Conservation (phyloP, 2,113 vertebrate genomes). For the Melospiza georgiana region DNA sequence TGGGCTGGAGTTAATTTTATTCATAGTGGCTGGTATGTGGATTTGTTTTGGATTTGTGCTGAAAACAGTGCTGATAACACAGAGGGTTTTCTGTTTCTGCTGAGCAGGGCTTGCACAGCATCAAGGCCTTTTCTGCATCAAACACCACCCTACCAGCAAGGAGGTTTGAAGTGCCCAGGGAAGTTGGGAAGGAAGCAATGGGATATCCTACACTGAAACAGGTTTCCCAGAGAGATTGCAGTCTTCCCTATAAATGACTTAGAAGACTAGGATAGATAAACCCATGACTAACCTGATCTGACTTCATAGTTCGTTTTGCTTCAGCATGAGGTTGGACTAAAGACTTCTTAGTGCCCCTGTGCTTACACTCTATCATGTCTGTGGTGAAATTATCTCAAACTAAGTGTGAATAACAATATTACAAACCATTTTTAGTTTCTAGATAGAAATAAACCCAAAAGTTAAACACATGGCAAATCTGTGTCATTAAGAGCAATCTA, state of each 20-base stretch:
- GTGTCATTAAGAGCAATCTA: not conserved
- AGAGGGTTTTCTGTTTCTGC: not conserved
- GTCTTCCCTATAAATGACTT: not conserved
- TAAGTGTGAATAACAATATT: not conserved
- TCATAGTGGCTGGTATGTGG: not conserved
- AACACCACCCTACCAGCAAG: not conserved
- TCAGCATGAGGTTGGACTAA: not conserved
- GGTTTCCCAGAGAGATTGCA: not conserved
- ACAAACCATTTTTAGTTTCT: not conserved
- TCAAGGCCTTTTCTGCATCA: not conserved
- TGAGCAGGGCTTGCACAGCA: not conserved
- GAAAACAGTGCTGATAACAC: not conserved
- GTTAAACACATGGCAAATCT: not conserved
- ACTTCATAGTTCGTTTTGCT: not conserved
- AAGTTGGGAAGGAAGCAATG: not conserved
- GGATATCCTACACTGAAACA: not conserved
- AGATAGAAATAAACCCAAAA: not conserved
- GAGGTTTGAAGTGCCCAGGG: not conserved
- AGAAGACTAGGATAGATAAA: not conserved
- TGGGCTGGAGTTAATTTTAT: not conserved
- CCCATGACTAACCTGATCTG: not conserved
- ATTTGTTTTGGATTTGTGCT: not conserved
- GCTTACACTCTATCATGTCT: not conserved
- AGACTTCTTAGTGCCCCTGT: not conserved
- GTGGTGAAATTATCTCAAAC: not conserved